Evolutionary conservation across 2,888 invertebrate species (phyloP).

Genomic region (Bugula neritina): DNA sequence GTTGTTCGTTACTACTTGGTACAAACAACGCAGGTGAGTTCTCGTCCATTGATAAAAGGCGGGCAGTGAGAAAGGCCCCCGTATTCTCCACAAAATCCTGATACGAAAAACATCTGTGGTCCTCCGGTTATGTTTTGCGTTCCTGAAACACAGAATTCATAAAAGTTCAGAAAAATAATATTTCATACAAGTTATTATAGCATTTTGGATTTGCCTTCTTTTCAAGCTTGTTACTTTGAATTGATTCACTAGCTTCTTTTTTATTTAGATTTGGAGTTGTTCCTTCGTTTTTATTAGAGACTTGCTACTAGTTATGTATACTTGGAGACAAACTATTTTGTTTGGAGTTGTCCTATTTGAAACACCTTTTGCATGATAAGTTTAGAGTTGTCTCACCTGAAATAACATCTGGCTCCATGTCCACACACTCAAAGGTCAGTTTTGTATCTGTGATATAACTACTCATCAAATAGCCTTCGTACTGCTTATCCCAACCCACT

Average conservation of each 20-base stretch:
- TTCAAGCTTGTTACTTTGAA: no score
- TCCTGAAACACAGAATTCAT: constrained; percentile 5
- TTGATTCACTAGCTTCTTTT: no score
- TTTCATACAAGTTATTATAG: no score
- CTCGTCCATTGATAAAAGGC: constrained; percentile 28
- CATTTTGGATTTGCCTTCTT: no score
- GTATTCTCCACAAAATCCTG: not conserved
- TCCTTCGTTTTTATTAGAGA: no score
- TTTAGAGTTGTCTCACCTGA: no score
- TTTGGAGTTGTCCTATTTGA: no score
- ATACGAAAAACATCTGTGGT: constrained; percentile 13
- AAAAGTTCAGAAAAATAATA: no score
- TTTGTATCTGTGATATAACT: constrained; percentile 3
- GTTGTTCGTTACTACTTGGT: constrained; percentile 25
- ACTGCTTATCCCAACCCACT: constrained; percentile 30
- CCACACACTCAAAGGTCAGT: constrained; percentile 30
- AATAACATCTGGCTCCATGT: constrained; percentile 29
- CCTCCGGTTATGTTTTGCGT: constrained; percentile 18
- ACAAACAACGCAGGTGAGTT: constrained; percentile 30
- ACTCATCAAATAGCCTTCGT: constrained; percentile 30
- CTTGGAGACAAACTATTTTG: no score
- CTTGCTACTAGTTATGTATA: no score
- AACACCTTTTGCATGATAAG: no score
- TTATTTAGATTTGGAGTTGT: no score
- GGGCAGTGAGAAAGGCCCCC: constrained; percentile 29